Evolutionary conservation across 2,888 invertebrate genomes (phyloP).

Genomic region (Drosophila anomelani): DNA sequence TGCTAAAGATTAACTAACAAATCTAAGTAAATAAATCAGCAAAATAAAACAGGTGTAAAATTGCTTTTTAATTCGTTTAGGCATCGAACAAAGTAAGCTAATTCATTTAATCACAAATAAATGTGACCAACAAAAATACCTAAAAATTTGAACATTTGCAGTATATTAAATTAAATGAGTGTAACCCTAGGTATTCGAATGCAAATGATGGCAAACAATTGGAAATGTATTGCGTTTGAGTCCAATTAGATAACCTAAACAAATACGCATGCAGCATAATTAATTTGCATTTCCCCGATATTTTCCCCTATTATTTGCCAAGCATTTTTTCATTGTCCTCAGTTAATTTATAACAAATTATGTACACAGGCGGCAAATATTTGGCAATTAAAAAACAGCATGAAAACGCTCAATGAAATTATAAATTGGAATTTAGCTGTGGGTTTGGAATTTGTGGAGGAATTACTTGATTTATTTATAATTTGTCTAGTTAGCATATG

Average conservation of each 20-base stretch:
- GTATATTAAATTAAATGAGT: conserved; percentile 51
- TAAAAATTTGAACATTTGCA: conserved; percentile 12
- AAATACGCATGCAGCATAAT: conserved; percentile 64
- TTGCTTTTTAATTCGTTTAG: conserved; percentile 6
- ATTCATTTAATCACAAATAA: conserved; percentile 9
- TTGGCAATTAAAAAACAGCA: conserved; percentile 54
- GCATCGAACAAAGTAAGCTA: conserved; percentile 4
- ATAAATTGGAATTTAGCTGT: conserved; percentile 35
- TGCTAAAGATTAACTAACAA: neutral
- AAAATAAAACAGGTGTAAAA: neutral
- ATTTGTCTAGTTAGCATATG: conserved; percentile 13
- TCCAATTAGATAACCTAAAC: conserved; percentile 66
- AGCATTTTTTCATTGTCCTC: conserved; percentile 2
- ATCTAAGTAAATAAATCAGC: neutral
- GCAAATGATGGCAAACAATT: conserved; percentile 49
- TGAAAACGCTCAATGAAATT: conserved; percentile 19
- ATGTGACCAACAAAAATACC: neutral
- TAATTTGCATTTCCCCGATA: conserved; percentile 64
- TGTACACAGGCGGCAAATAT: conserved; percentile 58
- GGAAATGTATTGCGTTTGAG: conserved; percentile 38
- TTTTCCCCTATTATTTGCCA: conserved; percentile 19
- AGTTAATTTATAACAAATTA: conserved; percentile 45
- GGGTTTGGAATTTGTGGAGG: conserved; percentile 3
- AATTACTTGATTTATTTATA: conserved; percentile 42
- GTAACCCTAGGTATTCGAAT: conserved; percentile 39